These are phyloP conservation scores for Eurosta solidaginis DNA, from an alignment of 1,140 invertebrate genomes.

Conservation along the genomic window DNA sequence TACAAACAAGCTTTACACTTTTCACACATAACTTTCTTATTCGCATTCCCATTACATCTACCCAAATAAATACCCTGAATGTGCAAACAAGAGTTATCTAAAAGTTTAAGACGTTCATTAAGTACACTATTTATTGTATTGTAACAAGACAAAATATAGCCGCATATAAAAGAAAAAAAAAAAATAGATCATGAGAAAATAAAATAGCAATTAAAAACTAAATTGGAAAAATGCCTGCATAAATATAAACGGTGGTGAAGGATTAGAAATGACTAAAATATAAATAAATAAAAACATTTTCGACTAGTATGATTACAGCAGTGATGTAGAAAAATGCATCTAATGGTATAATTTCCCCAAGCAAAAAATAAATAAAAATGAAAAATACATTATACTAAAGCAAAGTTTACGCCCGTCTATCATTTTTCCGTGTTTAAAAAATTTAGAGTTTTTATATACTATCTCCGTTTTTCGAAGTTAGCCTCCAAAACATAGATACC, in stretches of 20 bases:
- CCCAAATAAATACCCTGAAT: background rate
- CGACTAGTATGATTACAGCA: background rate
- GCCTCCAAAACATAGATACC: too few species aligned
- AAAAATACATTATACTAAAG: background rate
- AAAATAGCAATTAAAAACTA: background rate
- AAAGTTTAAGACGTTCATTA: background rate
- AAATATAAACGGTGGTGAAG: background rate
- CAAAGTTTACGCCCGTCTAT: background rate
- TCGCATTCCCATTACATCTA: background rate
- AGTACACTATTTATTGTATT: conserved; percentile 21
- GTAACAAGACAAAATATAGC: conserved; percentile 22
- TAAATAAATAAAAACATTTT: background rate
- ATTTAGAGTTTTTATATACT: too few species aligned
- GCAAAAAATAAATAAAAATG: background rate
- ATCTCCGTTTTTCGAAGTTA: too few species aligned
- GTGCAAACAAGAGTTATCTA: conserved; percentile 6
- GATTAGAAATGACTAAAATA: background rate
- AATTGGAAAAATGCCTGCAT: background rate
- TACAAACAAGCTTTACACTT: too few species aligned
- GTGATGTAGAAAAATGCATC: background rate
- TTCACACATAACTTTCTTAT: too few species aligned
- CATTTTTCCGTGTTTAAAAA: background rate
- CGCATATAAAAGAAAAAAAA: background rate
- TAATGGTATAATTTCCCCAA: background rate
- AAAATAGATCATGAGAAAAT: background rate